Evolutionary conservation across 1,140 invertebrate species (phyloP).

Genomic region (Rhynchophorus ferrugineus): DNA sequence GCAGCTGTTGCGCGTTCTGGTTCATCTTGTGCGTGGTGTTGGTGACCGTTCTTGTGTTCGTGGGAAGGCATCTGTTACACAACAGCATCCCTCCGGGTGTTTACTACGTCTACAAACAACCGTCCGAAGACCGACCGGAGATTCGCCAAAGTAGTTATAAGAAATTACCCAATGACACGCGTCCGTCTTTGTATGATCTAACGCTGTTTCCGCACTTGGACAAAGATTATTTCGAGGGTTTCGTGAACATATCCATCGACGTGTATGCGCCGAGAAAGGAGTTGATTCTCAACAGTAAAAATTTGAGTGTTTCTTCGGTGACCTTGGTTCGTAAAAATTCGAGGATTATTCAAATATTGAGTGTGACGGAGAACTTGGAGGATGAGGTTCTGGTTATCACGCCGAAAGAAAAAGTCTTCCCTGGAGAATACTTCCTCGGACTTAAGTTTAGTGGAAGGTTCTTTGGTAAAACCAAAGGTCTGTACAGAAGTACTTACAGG

Average conservation of each 20-base stretch:
- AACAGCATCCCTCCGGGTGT: constrained; percentile 12
- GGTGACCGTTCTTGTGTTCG: constrained; percentile 42
- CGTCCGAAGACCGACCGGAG: not conserved
- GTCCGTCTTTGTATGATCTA: constrained; percentile 68
- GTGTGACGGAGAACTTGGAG: constrained; percentile 45
- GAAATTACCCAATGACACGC: constrained; percentile 58
- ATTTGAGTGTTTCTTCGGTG: constrained; percentile 47
- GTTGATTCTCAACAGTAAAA: constrained; percentile 64
- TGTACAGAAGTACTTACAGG: constrained; percentile 72
- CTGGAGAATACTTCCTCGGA: constrained; percentile 54
- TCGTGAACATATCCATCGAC: constrained; percentile 62
- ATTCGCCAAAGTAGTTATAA: constrained; percentile 2
- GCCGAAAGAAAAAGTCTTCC: constrained; percentile 43
- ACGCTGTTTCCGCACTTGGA: constrained; percentile 64
- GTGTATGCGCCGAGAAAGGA: constrained; percentile 47
- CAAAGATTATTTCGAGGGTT: constrained; percentile 60
- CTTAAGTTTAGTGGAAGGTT: constrained; percentile 64
- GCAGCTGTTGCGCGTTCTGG: constrained; percentile 45
- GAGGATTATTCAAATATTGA: constrained; percentile 25
- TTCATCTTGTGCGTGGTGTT: constrained; percentile 43
- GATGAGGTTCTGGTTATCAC: constrained; percentile 63
- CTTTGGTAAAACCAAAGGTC: constrained; percentile 61
- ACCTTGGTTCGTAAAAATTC: constrained; percentile 31
- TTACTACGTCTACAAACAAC: not conserved
- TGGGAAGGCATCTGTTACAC: constrained; percentile 40